Evolutionary conservation across 2,888 invertebrate species (phyloP).

Genomic region (Cylloceria caligata): DNA sequence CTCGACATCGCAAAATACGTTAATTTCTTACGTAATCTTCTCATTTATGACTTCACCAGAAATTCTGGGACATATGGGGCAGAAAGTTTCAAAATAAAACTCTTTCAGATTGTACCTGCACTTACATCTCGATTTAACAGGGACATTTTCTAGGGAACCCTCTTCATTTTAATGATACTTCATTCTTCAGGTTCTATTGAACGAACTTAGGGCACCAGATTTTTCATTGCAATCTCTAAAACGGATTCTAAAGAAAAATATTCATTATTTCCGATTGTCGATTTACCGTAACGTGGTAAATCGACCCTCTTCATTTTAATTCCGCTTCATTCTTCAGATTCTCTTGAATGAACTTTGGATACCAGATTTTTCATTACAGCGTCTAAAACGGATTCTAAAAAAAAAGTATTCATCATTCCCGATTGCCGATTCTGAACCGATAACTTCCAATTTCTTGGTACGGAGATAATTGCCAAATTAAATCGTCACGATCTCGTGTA

Average conservation of each 20-base stretch:
- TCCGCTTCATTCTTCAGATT: no score
- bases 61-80: background rate
- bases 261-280: background rate
- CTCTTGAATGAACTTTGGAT: no score
- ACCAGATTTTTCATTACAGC: no score
- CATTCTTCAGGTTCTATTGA: background rate
- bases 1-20: background rate
- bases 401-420: background rate
- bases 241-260: background rate
- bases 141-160: no score
- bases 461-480: background rate
- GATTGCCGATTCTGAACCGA: background rate
- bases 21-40: background rate
- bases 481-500: conserved; percentile 17
- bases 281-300: no score
- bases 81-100: background rate
- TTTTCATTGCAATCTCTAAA: background rate
- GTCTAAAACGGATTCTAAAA: background rate
- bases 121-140: background rate
- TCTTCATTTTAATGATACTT: background rate
- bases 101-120: no score
- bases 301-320: no score
- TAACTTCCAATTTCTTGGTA: background rate
- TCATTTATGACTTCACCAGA: background rate
- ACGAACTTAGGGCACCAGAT: background rate